Evolutionary conservation across 2,888 invertebrate species (phyloP), one percentile per base, ranked within the genome.

Genomic region (Zaprionus obscuricornis): DNA sequence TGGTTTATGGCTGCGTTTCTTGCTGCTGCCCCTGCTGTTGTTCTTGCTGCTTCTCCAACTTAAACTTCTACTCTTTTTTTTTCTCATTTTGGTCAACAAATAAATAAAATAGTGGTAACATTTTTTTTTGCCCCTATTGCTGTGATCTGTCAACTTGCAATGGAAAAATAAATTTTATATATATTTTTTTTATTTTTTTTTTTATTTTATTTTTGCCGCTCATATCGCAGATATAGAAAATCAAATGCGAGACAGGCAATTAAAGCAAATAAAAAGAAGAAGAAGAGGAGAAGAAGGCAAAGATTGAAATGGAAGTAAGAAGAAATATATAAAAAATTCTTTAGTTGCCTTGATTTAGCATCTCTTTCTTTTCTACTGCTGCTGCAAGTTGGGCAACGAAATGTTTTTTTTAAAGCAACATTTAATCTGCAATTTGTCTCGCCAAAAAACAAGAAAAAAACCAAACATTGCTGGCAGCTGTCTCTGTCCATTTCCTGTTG

Each of bases 21-120:
- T 73, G n/a, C n/a, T n/a, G n/a, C n/a, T n/a, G n/a, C n/a, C n/a
- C n/a, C 34, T 39, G 27, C 46, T 29, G 58, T 14, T 33, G 33
- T 10, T 20, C 36, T 42, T 5, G n/a, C n/a, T n/a, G n/a, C n/a
- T n/a, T n/a, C n/a, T n/a, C n/a, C n/a, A n/a, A n/a, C n/a, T n/a
- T n/a, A n/a, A n/a, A n/a, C 37, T 45, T 11, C 3, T 27, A n/a
- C 20, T 11, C 14, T 17, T 33, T 27, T 7, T 27, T n/a, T 4
- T 7, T 7, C 46, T 24, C 72, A 71, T 71, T 73, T 74, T 45
- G 78, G 58, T 33, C 59, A 47, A 47, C 81, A 71, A 62, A 79
- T 77, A 81, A 81, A 76, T 82, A 70, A 77, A 77, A 77, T 74
- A 82, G 78, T 78, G 75, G 75, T 66, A 54, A 70, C 70, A 76